Base-by-base conservation (phyloP, 2,797 vertebrate species). In the Anguilla pacifica region DNA sequence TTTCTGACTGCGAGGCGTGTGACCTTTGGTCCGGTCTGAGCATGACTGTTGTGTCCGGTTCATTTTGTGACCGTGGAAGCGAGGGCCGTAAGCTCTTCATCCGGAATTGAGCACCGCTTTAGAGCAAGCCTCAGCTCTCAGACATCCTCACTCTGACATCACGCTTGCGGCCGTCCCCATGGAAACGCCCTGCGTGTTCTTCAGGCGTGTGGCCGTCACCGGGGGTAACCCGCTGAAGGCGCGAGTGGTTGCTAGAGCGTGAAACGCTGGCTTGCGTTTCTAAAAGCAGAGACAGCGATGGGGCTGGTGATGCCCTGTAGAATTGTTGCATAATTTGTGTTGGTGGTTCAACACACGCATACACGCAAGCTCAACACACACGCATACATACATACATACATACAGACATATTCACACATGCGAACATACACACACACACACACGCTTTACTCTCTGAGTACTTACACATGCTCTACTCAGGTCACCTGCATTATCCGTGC, bases 391-490 rank as follows among this genome's bases (percentile, higher is more conserved):
- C 31, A 35, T 35, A 35, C 70, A 74, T 22, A 17, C 31, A 25
- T 28, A 43, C 74, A 79, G 10, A 31, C 31, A 13, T 0, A 31
- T 10, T 6, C 31, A 3, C 72, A 31, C 72, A 9, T n/a, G 9
- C 67, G 28, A 11, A 74, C 67, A 74, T 11, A 79, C 74, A 79
- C 79, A 82, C 22, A 13, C 31, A 15, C 39, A 17, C n/a, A 53
- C 64, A 67, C 6, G n/a, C 25, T n/a, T 67, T 67, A 39, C 53
- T 31, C 51, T 19, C 86, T 86, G 70, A 87, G 82, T 72, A 72
- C 95, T 96, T 96, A 94, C 96, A 96, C 94, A 93, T 95, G 94
- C 94, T 96, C 94, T 96, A 95, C 96, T 97, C 96, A 97, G 96
- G 96, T 96, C 95, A 95, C 95, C 96, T 96, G 95, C 94, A 93